phyloP scores from a whole-genome alignment of 2,113 vertebrate species.

The Cephalopterus ornatus region DNA sequence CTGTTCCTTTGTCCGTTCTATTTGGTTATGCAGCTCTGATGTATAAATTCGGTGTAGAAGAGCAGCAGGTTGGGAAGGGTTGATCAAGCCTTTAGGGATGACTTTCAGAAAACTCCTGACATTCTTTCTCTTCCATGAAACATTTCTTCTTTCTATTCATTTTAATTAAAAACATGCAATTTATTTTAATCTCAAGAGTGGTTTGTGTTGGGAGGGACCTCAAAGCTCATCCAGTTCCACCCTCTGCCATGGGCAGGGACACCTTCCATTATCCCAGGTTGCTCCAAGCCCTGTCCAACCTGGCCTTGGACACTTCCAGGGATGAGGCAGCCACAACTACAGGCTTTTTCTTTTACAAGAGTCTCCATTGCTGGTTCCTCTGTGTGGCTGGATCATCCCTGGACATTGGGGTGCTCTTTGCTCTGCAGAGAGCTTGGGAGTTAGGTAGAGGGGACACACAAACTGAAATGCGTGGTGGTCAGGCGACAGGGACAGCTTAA shows the following conservation, averaged over 20 bases:
- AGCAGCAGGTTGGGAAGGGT: neutral
- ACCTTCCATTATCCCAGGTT: neutral
- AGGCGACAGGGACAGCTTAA: neutral
- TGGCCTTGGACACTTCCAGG: neutral
- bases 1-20: neutral
- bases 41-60: neutral
- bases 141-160: neutral
- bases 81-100: neutral
- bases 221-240: neutral
- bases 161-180: neutral
- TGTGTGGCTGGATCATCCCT: neutral
- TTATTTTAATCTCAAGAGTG: neutral
- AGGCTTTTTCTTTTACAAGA: neutral
- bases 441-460: neutral
- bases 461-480: neutral
- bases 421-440: neutral
- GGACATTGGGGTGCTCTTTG: neutral
- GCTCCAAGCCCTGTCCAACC: neutral
- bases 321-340: neutral
- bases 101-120: neutral
- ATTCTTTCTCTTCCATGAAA: neutral
- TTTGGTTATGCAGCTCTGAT: rapidly evolving
- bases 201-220: neutral
- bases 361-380: neutral
- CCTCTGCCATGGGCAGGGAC: neutral